Conservation (phyloP, 1,140 invertebrate species). For the Cotesia chilonis region DNA sequence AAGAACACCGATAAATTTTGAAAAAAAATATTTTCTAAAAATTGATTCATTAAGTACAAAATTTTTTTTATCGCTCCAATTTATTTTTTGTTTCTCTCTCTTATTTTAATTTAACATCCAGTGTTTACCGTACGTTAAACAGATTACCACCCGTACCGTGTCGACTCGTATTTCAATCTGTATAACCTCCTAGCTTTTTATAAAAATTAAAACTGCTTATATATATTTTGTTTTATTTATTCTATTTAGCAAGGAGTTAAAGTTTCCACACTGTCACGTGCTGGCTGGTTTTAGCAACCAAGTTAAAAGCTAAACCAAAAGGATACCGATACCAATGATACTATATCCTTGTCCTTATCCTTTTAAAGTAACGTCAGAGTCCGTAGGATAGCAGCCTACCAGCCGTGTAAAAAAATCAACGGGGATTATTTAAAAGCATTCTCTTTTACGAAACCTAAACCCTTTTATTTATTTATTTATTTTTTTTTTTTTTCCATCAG, state of each 20-base stretch:
- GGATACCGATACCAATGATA: conserved; percentile 39
- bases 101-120: background rate
- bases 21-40: too few species aligned
- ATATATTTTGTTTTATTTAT: conserved; percentile 16
- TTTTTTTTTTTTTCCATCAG: background rate
- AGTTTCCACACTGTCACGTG: conserved; percentile 25
- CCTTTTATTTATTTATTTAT: background rate
- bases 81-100: background rate
- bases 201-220: conserved; percentile 7
- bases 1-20: too few species aligned
- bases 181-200: conserved; percentile 12
- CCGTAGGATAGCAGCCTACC: conserved; percentile 1
- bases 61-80: too few species aligned
- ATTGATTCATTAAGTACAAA: too few species aligned
- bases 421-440: conserved; percentile 53
- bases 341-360: conserved; percentile 37
- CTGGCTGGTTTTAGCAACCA: background rate
- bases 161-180: conserved; percentile 20
- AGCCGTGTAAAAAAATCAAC: conserved; percentile 1
- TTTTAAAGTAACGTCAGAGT: background rate
- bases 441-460: conserved; percentile 26
- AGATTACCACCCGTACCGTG: conserved; percentile 32
- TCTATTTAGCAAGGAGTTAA: conserved; percentile 19
- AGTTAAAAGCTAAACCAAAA: conserved; percentile 11
- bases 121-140: conserved; percentile 12